These are phyloP conservation scores for Synanceia verrucosa DNA, from an alignment of 2,797 vertebrate species.

Conservation along the genomic window DNA sequence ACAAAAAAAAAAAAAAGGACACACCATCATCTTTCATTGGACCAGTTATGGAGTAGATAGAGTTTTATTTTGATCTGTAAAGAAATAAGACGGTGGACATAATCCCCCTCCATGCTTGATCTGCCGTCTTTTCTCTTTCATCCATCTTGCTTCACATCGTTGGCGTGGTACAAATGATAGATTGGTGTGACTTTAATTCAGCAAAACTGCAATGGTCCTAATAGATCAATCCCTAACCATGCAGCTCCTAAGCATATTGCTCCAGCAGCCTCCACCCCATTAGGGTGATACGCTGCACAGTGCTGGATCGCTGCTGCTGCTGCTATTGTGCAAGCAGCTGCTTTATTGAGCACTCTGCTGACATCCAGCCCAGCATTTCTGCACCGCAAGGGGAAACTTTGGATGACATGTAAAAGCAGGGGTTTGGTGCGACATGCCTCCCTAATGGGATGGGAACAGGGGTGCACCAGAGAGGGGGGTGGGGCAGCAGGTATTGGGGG, in stretches of 20 bases:
- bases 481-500: conserved; percentile 62
- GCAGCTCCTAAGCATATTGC: conserved; percentile 76
- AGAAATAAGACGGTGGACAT: conserved; percentile 1
- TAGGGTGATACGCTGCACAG: conserved; percentile 67
- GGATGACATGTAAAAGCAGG: conserved; percentile 89
- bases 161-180: conserved; percentile 68
- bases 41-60: conserved; percentile 19
- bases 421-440: conserved; percentile 84
- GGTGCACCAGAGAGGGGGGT: conserved; percentile 68
- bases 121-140: conserved; percentile 41
- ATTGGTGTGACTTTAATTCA: conserved; percentile 67
- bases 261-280: conserved; percentile 72
- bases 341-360: conserved; percentile 78
- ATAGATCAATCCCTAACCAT: conserved; percentile 65
- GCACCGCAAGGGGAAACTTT: conserved; percentile 88
- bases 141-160: conserved; percentile 66
- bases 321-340: conserved; percentile 59
- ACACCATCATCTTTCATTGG: conserved; percentile 8
- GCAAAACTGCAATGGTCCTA: conserved; percentile 72
- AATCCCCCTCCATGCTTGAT: conserved; percentile 27
- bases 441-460: conserved; percentile 89
- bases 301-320: conserved; percentile 50
- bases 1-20: conserved; percentile 12
- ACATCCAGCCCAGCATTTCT: conserved; percentile 80
- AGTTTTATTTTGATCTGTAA: conserved; percentile 16